phyloP scores from a whole-genome alignment of 2,113 vertebrate species.

The Rhabdornis inornatus region DNA sequence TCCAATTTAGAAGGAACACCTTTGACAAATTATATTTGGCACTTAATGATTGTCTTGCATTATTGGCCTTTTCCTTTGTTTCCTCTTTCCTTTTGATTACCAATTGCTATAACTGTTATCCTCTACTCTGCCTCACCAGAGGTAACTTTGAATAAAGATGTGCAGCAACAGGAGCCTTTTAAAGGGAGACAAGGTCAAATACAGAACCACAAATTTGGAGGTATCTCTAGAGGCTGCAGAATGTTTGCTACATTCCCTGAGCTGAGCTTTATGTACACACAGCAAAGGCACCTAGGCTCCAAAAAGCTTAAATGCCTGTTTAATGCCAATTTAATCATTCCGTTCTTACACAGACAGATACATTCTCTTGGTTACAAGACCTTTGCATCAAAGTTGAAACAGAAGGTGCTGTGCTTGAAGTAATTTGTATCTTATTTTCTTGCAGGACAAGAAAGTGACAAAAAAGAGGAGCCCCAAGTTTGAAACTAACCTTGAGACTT shows the following conservation, averaged over 20 bases:
- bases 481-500: background rate
- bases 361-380: background rate
- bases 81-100: background rate
- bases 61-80: background rate
- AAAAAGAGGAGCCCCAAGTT: background rate
- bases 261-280: background rate
- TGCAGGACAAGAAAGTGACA: background rate
- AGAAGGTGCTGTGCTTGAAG: background rate
- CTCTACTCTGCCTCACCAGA: background rate
- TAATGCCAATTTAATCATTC: background rate
- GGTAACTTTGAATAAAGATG: background rate
- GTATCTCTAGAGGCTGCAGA: background rate
- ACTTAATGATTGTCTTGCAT: background rate
- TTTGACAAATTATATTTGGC: conserved; percentile 2
- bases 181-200: background rate
- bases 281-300: accelerated
- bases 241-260: background rate
- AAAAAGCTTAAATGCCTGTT: background rate
- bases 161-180: background rate
- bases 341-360: background rate
- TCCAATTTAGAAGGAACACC: background rate
- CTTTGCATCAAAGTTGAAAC: background rate
- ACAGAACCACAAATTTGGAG: background rate
- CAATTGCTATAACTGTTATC: background rate
- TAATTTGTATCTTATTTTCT: background rate